A percentile compares a stretch with the other conserved stretches of the same genome.
phyloP scores from a whole-genome alignment of 2,113 vertebrate species.

The Alethe castanea region DNA sequence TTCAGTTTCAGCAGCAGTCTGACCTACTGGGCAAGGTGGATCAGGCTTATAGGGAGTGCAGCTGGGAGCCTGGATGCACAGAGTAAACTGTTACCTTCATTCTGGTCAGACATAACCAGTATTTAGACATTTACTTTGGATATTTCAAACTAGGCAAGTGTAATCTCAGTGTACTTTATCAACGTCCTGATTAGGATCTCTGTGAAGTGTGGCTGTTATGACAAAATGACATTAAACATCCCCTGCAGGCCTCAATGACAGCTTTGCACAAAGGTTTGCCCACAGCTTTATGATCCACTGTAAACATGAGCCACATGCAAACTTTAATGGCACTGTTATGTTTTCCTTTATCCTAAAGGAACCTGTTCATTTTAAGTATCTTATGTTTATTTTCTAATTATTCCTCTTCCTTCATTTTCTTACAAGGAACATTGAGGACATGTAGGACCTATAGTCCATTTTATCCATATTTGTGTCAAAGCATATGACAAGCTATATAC shows the following conservation, averaged over 20 bases:
- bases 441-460: not conserved
- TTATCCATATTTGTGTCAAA: not conserved
- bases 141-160: not conserved
- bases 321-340: not conserved
- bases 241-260: not conserved
- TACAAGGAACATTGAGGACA: not conserved
- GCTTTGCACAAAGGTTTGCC: not conserved
- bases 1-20: not conserved
- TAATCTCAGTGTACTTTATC: not conserved
- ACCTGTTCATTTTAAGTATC: not conserved
- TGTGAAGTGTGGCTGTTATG: not conserved
- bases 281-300: not conserved
- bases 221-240: not conserved
- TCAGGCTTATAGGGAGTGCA: not conserved
- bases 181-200: not conserved
- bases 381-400: not conserved
- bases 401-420: not conserved
- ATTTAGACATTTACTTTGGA: not conserved
- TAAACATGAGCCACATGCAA: not conserved
- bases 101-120: not conserved
- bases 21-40: not conserved
- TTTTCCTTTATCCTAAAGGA: not conserved
- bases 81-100: not conserved
- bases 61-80: not conserved
- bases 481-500: not conserved